Evolutionary conservation across 2,888 invertebrate species (phyloP).

Genomic region (Strigamia transsilvanica): DNA sequence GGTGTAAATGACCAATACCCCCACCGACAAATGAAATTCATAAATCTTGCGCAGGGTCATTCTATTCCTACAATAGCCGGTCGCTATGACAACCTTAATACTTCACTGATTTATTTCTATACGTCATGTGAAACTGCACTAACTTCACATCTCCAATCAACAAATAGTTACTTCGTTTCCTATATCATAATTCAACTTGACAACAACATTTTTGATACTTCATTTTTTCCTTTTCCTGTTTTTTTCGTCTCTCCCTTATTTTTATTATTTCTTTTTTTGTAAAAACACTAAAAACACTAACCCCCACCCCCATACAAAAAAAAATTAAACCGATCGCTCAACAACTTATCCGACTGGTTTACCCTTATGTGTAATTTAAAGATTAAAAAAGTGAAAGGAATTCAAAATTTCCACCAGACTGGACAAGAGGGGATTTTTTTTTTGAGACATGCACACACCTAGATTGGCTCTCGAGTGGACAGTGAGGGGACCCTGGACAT

Average conservation of each 20-base stretch:
- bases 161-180: constrained; percentile 8
- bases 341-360: constrained; percentile 3
- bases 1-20: constrained; percentile 8
- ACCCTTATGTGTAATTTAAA: constrained; percentile 8
- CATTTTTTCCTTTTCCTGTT: neutral
- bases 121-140: neutral
- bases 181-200: neutral
- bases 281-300: neutral
- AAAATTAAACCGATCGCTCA: neutral
- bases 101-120: neutral
- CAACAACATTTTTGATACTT: constrained; percentile 6
- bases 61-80: constrained; percentile 8
- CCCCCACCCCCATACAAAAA: neutral
- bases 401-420: constrained; percentile 8
- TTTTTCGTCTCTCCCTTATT: neutral
- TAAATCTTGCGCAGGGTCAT: neutral
- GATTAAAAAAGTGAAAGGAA: constrained; percentile 2
- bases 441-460: constrained; percentile 8
- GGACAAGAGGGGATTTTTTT: neutral
- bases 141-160: constrained; percentile 8
- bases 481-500: neutral
- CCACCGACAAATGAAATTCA: neutral
- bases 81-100: neutral
- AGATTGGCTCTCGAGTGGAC: neutral
- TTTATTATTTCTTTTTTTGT: too few species aligned